phyloP scores from a whole-genome alignment of 2,113 vertebrate genomes.

The Patagioenas fasciata region DNA sequence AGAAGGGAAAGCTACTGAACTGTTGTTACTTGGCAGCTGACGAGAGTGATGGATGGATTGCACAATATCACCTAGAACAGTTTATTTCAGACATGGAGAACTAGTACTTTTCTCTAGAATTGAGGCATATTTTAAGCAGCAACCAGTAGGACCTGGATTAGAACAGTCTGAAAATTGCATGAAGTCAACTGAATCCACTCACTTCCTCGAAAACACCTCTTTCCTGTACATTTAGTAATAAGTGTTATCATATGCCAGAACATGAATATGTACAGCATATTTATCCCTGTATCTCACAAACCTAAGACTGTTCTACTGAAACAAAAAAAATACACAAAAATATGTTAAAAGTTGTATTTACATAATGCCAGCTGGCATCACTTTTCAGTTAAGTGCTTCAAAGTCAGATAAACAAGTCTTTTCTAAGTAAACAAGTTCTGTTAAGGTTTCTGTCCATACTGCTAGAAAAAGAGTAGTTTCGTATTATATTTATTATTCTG shows the following conservation, averaged over 20 bases:
- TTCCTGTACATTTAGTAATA: not conserved
- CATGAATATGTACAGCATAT: not conserved
- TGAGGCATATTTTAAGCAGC: not conserved
- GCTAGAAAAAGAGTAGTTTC: not conserved
- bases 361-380: not conserved
- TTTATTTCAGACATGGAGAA: conserved; percentile 20
- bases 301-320: not conserved
- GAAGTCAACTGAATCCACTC: not conserved
- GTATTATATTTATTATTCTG: not conserved
- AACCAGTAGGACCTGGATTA: not conserved
- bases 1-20: not conserved
- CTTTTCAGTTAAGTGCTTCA: not conserved
- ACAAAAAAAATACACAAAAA: not conserved
- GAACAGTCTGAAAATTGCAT: not conserved
- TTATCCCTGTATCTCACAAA: not conserved
- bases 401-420: not conserved
- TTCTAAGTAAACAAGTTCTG: not conserved
- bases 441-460: not conserved
- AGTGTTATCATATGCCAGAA: not conserved
- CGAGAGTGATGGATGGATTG: not conserved
- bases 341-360: not conserved
- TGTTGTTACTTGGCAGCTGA: not conserved
- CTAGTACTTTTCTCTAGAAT: not conserved
- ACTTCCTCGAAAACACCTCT: not conserved
- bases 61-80: conserved; percentile 8